These are phyloP conservation scores for Perizoma flavofasciatum DNA, from an alignment of 2,888 invertebrate genomes.

Conservation along the genomic window DNA sequence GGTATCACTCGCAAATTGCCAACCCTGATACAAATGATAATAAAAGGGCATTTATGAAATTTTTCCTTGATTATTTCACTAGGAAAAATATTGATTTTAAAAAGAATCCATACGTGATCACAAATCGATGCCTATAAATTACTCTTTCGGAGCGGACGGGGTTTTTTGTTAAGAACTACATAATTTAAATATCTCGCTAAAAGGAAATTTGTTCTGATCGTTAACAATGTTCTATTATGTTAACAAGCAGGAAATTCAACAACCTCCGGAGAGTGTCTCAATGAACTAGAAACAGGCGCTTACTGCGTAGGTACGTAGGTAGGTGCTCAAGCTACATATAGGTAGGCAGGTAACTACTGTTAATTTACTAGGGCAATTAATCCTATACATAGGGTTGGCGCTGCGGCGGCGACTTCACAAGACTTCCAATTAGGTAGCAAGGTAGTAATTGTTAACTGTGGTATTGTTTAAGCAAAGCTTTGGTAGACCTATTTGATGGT, in stretches of 20 bases:
- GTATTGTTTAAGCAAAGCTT: constrained; percentile 1
- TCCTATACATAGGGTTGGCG: constrained; percentile 27
- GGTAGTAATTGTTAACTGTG: not conserved
- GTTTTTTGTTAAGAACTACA: too few relatives aligned
- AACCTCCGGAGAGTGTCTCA: constrained; percentile 26
- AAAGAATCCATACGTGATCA: too few relatives aligned
- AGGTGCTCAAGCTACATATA: constrained; percentile 19
- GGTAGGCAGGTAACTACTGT: constrained; percentile 27
- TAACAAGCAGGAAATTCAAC: constrained; percentile 25
- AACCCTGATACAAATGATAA: too few relatives aligned
- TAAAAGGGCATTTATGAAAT: too few relatives aligned
- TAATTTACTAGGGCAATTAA: constrained; percentile 34
- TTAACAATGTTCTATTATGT: not conserved
- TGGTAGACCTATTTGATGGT: not conserved
- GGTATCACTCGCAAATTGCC: too few relatives aligned
- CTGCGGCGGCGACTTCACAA: constrained; percentile 20
- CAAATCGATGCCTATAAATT: too few relatives aligned
- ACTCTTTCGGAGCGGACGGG: too few relatives aligned
- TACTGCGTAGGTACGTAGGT: constrained; percentile 28
- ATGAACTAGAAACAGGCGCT: constrained; percentile 25
- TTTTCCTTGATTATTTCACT: too few relatives aligned
- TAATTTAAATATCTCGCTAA: too few relatives aligned
- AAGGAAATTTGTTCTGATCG: too few relatives aligned
- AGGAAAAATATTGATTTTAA: too few relatives aligned
- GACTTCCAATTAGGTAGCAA: constrained; percentile 11